Conservation (phyloP, 2,888 invertebrate species). For the Asteroscopus sphinx region DNA sequence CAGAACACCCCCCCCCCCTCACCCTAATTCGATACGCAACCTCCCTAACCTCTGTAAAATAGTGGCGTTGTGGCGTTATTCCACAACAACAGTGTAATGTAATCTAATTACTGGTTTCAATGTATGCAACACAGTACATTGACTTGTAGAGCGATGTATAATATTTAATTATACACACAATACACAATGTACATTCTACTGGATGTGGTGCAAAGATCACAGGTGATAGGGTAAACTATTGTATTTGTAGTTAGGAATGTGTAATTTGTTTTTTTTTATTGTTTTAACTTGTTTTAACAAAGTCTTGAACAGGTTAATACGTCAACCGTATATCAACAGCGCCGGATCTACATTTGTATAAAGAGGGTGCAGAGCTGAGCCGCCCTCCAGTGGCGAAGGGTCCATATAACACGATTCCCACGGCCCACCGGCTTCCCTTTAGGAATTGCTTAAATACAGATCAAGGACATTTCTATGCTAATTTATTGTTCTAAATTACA, state of each 20-base stretch:
- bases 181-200: neutral
- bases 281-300: neutral
- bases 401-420: no score
- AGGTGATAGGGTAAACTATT: conserved; percentile 1
- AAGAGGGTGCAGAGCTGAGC: no score
- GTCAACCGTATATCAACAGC: no score
- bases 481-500: no score
- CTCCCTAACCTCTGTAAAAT: no score
- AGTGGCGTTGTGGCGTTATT: neutral
- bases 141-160: conserved; percentile 11
- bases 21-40: no score
- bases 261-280: neutral
- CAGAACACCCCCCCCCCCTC: no score
- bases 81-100: conserved; percentile 3
- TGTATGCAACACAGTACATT: conserved; percentile 24
- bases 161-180: neutral
- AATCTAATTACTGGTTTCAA: conserved; percentile 23
- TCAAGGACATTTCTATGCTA: no score
- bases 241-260: neutral
- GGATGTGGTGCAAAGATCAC: conserved; percentile 4
- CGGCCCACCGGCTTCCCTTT: no score
- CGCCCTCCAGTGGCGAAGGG: no score
- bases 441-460: no score
- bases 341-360: no score
- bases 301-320: neutral